phyloP scores from a whole-genome alignment of 1,140 invertebrate species.

The Phenacoccus solenopsis region DNA sequence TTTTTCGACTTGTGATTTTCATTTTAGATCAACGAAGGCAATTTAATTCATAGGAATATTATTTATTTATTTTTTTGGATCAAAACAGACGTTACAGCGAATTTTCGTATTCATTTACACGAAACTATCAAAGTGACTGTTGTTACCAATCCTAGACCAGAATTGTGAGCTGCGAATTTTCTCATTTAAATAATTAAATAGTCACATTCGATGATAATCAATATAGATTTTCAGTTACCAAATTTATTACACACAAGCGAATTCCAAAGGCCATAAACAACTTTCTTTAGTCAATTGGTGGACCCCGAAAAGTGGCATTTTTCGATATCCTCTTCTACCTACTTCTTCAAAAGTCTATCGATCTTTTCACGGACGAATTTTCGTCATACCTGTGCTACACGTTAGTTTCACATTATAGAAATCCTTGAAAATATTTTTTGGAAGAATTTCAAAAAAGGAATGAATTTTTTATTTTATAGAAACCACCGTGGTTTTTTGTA shows the following conservation, averaged over 20 bases:
- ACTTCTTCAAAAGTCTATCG: constrained; percentile 41
- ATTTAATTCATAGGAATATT: background rate
- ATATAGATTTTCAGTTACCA: constrained; percentile 35
- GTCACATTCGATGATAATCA: background rate
- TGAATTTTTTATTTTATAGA: constrained; percentile 40
- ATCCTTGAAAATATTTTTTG: background rate
- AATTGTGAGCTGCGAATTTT: constrained; percentile 36
- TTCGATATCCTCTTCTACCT: constrained; percentile 46
- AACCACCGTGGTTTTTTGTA: constrained; percentile 59
- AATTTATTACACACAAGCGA: constrained; percentile 52
- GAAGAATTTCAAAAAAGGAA: constrained; percentile 9
- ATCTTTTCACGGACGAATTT: constrained; percentile 45
- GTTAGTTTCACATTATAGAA: constrained; percentile 34
- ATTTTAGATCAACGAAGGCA: background rate
- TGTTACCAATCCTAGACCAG: constrained; percentile 40
- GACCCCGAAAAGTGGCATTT: constrained; percentile 40
- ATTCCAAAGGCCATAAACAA: constrained; percentile 37
- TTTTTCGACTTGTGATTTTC: background rate
- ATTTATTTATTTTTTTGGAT: background rate
- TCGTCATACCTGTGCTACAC: constrained; percentile 51
- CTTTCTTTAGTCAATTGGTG: constrained; percentile 53
- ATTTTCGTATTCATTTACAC: no score
- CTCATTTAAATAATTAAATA: background rate
- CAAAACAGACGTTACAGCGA: background rate
- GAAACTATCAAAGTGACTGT: constrained; percentile 40